These are phyloP conservation scores for Gallinago solitaria DNA, from an alignment of 2,797 vertebrate genomes.

Conservation along the genomic window DNA sequence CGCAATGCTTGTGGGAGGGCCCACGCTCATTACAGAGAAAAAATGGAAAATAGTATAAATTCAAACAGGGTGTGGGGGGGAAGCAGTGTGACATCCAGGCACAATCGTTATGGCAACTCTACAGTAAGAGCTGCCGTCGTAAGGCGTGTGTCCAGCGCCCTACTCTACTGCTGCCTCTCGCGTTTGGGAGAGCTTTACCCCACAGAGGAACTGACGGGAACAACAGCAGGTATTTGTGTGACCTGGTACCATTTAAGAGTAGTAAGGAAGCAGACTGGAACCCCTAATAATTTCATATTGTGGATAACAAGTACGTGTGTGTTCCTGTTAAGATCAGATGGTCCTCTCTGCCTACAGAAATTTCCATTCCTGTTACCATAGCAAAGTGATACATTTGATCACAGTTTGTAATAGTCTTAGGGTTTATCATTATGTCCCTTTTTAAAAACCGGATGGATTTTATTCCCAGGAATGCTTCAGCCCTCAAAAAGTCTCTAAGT, in stretches of 20 bases:
- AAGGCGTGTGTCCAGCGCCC: not conserved
- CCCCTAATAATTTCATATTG: not conserved
- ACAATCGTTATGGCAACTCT: constrained; percentile 73
- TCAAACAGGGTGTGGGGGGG: constrained; percentile 59
- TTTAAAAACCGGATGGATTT: constrained; percentile 52
- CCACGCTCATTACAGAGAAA: constrained; percentile 14
- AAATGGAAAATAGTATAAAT: constrained; percentile 33
- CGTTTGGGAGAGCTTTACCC: not conserved
- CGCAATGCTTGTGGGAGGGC: not conserved
- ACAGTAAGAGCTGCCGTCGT: constrained; percentile 13
- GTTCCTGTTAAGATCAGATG: constrained; percentile 66
- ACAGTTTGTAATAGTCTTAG: constrained; percentile 56
- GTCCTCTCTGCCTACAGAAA: constrained; percentile 65
- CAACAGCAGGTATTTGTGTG: not conserved
- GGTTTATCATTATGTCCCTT: constrained; percentile 55
- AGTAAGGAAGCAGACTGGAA: not conserved
- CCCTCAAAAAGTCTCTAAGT: not conserved
- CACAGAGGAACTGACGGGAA: not conserved
- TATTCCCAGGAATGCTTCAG: constrained; percentile 24
- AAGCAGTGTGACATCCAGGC: constrained; percentile 48
- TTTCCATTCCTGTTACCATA: constrained; percentile 73
- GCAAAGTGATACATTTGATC: constrained; percentile 71
- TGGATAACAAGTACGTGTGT: constrained; percentile 12
- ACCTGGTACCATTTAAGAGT: not conserved
- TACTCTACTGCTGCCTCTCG: not conserved